phyloP scores from a whole-genome alignment of 2,888 invertebrate genomes.

The Balanococcus diminutus region DNA sequence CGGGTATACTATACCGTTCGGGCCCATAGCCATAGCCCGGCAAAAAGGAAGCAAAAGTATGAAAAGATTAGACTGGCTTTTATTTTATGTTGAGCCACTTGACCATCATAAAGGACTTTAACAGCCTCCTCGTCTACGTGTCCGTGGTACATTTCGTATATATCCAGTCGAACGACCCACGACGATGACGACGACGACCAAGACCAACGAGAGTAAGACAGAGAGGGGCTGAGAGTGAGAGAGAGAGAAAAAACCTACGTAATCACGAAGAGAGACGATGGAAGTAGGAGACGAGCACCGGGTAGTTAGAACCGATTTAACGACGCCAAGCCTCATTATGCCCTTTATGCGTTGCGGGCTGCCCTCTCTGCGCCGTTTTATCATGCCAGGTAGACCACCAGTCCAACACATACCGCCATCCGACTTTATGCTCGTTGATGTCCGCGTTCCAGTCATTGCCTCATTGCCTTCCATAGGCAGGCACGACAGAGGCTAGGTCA shows the following conservation, averaged over 20 bases:
- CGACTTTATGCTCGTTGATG: conserved; percentile 49
- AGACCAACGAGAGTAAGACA: neutral
- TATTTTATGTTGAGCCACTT: conserved; percentile 53
- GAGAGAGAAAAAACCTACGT: too few relatives aligned
- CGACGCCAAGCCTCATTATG: conserved; percentile 53
- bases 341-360: conserved; percentile 49
- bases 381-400: neutral
- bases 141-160: too few relatives aligned
- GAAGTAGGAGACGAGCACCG: conserved; percentile 27
- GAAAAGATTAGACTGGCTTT: conserved; percentile 54
- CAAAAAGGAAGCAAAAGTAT: conserved; percentile 47
- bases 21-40: too few relatives aligned
- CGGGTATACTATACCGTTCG: neutral
- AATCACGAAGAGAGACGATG: too few relatives aligned
- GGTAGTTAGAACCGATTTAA: conserved; percentile 53
- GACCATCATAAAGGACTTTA: conserved; percentile 54
- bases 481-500: too few relatives aligned
- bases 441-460: neutral
- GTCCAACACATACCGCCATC: conserved; percentile 1
- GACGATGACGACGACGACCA: neutral
- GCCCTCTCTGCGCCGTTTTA: neutral
- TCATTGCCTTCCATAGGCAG: neutral
- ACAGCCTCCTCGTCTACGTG: conserved; percentile 38
- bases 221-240: neutral
- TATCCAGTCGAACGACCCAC: too few relatives aligned